These are phyloP conservation scores for Cavia aperea DNA, from an alignment of 2,113 vertebrate genomes.

Conservation along the genomic window DNA sequence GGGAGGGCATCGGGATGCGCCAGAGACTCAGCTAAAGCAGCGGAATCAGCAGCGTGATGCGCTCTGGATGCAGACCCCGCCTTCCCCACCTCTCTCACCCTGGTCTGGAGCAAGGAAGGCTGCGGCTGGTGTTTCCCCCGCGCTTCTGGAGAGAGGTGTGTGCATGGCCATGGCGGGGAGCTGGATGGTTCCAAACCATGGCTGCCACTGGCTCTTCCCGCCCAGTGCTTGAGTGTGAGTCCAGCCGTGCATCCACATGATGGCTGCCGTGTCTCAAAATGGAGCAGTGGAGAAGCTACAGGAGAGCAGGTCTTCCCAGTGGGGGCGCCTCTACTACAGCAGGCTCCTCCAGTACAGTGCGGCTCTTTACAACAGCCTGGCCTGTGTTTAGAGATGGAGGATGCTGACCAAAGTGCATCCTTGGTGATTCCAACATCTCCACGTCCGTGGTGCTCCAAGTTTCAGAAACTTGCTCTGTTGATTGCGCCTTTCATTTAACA, in stretches of 20 bases:
- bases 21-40: background rate
- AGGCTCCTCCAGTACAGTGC: rapidly evolving
- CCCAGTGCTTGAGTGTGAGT: background rate
- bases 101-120: rapidly evolving
- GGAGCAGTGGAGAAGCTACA: rapidly evolving
- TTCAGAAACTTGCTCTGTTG: background rate
- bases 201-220: rapidly evolving
- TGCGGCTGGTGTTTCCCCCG: rapidly evolving
- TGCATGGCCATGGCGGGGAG: rapidly evolving
- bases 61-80: rapidly evolving
- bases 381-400: background rate
- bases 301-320: rapidly evolving
- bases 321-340: rapidly evolving
- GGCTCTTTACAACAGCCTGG: too few relatives aligned
- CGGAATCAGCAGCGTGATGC: too few relatives aligned
- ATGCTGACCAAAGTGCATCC: background rate
- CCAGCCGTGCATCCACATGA: rapidly evolving
- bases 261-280: background rate
- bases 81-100: too few relatives aligned
- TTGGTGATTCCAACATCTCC: too few relatives aligned
- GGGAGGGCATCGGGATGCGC: rapidly evolving
- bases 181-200: rapidly evolving
- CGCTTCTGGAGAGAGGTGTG: rapidly evolving
- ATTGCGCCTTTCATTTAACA: rapidly evolving
- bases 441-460: rapidly evolving